Evolutionary conservation across 2,797 vertebrate genomes (phyloP), one percentile per base, ranked within the genome.

Genomic region (Eupleurogrammus muticus): DNA sequence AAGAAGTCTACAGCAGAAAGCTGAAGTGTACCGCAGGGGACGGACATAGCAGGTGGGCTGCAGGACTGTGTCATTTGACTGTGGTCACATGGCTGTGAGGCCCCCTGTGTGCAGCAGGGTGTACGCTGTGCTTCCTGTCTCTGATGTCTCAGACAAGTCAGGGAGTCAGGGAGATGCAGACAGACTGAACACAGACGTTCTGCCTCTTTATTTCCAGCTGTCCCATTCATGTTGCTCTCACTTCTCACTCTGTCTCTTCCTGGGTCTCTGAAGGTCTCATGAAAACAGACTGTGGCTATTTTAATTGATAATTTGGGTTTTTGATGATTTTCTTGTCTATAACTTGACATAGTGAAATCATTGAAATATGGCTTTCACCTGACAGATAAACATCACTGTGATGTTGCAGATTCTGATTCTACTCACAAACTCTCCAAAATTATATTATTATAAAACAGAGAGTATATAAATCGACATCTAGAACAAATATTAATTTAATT

Each of bases 81-180:
- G 82, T 80, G 40, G 83, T 77, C 85, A 84, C 79, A n/a, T 70
- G 81, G 83, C 84, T 84, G 86, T 91, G 83, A 87, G 77, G 8
- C 14, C n/a, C n/a, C n/a, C n/a, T 58, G 77, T 87, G 83, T 84
- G 83, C 86, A 64, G 77, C 80, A 58, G 66, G 10, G 69, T 77
- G 86, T 75, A 58, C 79, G 1, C 50, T 67, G 3, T 28, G 28
- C 28, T 28, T 28, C 28, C 28, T 28, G 28, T 28, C 6, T 28
- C 28, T 28, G 28, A 28, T 77, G 87, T 64, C 73, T 46, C 72
- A 47, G 77, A 59, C 76, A 70, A 82, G 90, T 90, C 88, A 87
- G 1, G 46, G 72, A 82, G 90, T 90, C 88, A 87, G 1, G 46
- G 64, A 82, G 83, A 88, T 84, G 75, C 55, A 81, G 77, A 85